Base-by-base conservation (phyloP, 2,888 invertebrate species). In the Flexamia atlantica region DNA sequence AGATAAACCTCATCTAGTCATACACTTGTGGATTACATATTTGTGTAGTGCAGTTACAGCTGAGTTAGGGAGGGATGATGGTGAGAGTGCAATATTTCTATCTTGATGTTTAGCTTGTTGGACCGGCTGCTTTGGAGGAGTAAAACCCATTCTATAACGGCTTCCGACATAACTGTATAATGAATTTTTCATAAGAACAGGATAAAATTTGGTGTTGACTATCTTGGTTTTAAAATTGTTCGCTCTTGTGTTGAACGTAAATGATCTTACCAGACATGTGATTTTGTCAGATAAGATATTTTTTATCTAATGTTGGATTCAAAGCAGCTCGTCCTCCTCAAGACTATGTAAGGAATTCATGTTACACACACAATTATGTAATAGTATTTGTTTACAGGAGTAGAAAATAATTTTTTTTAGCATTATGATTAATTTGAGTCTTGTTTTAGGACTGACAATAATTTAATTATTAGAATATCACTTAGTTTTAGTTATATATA, bases 391-490 rank as follows among this genome's bases (percentile, higher is more conserved):
- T 72, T 72, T 72, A 72, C 36, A 40, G 72, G 40, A 72, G 5
- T 36, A 72, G 72, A 2, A 4, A 72, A 72, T 72, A 23, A 42
- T 72, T 72, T 36, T 40, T 40, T 42, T 72, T 40, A 42, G 36
- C 5, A 25, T 72, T 72, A 72, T 40, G 14, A 17, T 40, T 72
- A 46, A 76, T n/a, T n/a, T n/a, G n/a, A 50, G 50, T 79, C 57
- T 32, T 53, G 28, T 79, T 70, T 42, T 28, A 76, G 76, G 76
- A 2, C 50, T 76, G 76, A 76, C 76, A 76, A 76, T 76, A 76
- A 72, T 76, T 76, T 76, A 76, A 25, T 46, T n/a, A n/a, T n/a
- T 76, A 76, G 76, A 50, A 76, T 76, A 76, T 50, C 0, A 4
- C 40, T 46, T 42, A 46, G 42, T 76, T 76, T 17, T 46, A 76